Evolutionary conservation across 2,888 invertebrate species (phyloP).

Genomic region (Acleris emargana): DNA sequence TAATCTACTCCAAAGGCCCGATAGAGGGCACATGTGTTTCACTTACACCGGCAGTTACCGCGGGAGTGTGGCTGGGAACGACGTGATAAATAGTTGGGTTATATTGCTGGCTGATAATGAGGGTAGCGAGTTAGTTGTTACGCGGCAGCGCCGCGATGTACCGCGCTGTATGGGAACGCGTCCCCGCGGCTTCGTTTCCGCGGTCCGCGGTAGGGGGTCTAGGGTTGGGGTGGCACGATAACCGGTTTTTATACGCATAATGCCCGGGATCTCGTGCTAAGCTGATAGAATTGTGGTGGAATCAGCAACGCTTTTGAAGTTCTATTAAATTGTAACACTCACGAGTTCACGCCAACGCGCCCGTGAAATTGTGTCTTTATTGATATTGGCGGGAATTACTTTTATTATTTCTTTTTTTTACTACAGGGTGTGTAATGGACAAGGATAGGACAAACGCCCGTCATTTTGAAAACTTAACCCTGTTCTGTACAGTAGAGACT

Average conservation of each 20-base stretch:
- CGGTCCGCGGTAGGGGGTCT: constrained; percentile 36
- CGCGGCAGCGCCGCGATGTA: constrained; percentile 26
- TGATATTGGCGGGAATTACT: constrained; percentile 75
- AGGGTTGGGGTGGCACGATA: constrained; percentile 64
- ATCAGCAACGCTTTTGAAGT: constrained; percentile 82
- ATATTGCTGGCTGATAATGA: constrained; percentile 14
- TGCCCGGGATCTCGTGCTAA: constrained; percentile 79
- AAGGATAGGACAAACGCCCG: too few species aligned
- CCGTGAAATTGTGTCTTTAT: constrained; percentile 81
- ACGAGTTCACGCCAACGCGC: constrained; percentile 77
- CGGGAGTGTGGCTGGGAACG: background rate
- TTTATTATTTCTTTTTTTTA: constrained; percentile 50
- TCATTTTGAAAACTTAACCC: too few species aligned
- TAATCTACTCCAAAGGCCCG: constrained; percentile 22
- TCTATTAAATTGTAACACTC: constrained; percentile 82
- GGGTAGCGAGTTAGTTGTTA: constrained; percentile 3
- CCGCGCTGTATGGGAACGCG: constrained; percentile 18
- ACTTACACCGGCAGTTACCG: constrained; percentile 36
- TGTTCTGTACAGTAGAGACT: too few species aligned
- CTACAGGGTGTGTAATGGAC: constrained; percentile 19
- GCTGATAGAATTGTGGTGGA: constrained; percentile 83
- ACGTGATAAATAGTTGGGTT: background rate
- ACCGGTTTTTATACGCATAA: constrained; percentile 83
- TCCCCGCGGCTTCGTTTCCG: constrained; percentile 32
- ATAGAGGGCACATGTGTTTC: constrained; percentile 52